Evolutionary conservation across 2,113 vertebrate species (phyloP), one percentile per base, ranked within the genome.

Genomic region (Trachemys scripta): DNA sequence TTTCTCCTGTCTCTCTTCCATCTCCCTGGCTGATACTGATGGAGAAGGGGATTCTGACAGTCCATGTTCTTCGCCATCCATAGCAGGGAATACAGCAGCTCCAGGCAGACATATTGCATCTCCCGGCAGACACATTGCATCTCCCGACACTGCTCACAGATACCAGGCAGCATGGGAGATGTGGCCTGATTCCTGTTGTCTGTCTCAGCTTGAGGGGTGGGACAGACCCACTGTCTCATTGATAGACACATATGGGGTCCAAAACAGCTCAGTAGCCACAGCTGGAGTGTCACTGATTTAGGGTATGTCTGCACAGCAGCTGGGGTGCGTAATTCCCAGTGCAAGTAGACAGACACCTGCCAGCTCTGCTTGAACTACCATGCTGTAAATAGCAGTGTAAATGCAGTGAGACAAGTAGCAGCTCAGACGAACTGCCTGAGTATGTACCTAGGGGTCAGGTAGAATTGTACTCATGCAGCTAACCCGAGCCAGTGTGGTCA

Each of bases 381-480:
- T n/a, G 16, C 3, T n/a, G 8, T 29, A 29, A 57, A 59, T 59
- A 59, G 57, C 57, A 27, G 25, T 59, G 25, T 59, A 25, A 59
- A 5, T 59, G 6, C 62, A 69, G 8, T n/a, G 8, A n/a, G 7
- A 69, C 31, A 13, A 62, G 29, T 16, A 62, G 29, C 35, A 16
- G 29, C 59, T 62, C 6, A 10, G 59, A 31, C 6, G 8, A n/a
- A 16, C 35, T n/a, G 31, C 14, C 31, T 17, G 62, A 35, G 6
- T 3, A 65, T 4, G 3, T 65, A n/a, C 35, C 8, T 35, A 69
- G 17, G 65, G 17, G 45, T 45, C 45, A 45, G 45, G 45, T 45
- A 6, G 45, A 2, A 2, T 62, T 62, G 12, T 1, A 17, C 12
- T 35, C 6, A 17, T 7, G 7, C 2, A 2, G 35, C 8, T 69